Percentiles rank a stretch among this genome's conserved stretches.
Conservation (phyloP, 2,113 vertebrate genomes). For the Platichthys flesus region DNA sequence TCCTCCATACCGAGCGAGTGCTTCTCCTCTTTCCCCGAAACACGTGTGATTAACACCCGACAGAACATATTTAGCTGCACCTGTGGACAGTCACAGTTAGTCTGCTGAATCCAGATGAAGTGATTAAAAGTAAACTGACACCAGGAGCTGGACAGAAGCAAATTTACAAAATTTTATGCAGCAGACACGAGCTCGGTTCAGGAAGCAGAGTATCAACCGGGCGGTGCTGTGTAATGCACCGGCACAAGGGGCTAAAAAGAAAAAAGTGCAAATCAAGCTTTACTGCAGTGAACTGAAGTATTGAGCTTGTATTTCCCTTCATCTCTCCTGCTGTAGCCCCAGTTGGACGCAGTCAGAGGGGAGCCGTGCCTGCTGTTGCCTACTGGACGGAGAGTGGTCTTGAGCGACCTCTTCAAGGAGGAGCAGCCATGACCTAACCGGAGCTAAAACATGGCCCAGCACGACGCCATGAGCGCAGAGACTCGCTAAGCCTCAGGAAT, state of each 20-base stretch:
- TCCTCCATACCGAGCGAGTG: neutral
- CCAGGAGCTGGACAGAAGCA: neutral
- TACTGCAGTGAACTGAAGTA: constrained; percentile 42
- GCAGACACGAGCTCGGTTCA: constrained; percentile 14
- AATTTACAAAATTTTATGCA: constrained; percentile 13
- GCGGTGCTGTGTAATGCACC: constrained; percentile 6
- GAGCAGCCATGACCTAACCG: constrained; percentile 17
- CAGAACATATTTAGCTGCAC: constrained; percentile 20
- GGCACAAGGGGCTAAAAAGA: constrained; percentile 19
- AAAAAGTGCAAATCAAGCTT: constrained; percentile 44
- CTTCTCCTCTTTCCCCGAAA: too few species aligned
- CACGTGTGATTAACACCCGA: neutral
- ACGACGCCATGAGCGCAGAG: neutral
- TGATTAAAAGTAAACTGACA: constrained; percentile 12
- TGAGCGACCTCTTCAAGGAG: constrained; percentile 21
- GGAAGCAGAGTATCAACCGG: constrained; percentile 24
- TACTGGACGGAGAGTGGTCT: constrained; percentile 24
- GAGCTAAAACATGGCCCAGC: neutral
- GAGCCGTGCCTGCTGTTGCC: constrained; percentile 20
- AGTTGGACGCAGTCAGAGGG: constrained; percentile 21
- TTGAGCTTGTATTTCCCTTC: constrained; percentile 29
- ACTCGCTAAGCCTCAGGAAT: constrained; percentile 8
- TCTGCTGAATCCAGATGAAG: neutral
- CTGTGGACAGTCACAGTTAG: constrained; percentile 28
- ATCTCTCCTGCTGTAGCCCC: constrained; percentile 4